Base-by-base conservation (phyloP, 2,888 invertebrate species). In the Hetaerina titia region DNA sequence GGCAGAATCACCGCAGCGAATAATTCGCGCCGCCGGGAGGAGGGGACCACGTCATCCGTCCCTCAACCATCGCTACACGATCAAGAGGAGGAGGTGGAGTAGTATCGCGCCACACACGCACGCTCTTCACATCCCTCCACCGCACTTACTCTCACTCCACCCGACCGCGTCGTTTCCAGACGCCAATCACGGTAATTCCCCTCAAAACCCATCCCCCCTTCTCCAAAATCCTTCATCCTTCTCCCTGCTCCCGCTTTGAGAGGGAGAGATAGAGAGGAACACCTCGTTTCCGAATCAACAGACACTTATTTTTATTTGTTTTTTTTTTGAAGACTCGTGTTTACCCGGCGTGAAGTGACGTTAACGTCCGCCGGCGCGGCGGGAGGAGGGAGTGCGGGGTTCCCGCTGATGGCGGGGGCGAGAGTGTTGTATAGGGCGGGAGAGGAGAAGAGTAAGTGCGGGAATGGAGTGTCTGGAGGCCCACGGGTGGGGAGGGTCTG, bases 341-440 rank as follows among this genome's bases (percentile, higher is more conserved):
- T 81, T 81, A 81, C 81, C 31, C 81, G 25, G 81, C 81, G 81
- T 25, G 81, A 81, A 81, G 81, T 81, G 81, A 81, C 15, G 81
- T 81, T 45, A 31, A 81, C 13, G 81, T 25, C 13, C 25, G 81
- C n/a, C 69, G 69, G 6, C 9, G 69, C 45, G 69, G 69, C 19
- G 69, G 69, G n/a, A 22, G 22, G 22, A 69, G 15, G 69, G 7
- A 22, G 22, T 7, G 69, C 6, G 81, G 31, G 81, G 31, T 31
- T 7, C 17, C 13, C 17, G 60, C 17, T 11, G 13, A 60, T 11
- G n/a, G n/a, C 25, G 25, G 81, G 31, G 13, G 74, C 17, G 60
- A 17, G 60, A 60, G 60, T 17, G 60, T 60, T 17, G 60, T 11
- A 60, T 60, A 1, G 60, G 60, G 11, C 13, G 60, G 60, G 60